Conservation (phyloP, 2,888 invertebrate genomes). For the Invenusta paracnida region DNA sequence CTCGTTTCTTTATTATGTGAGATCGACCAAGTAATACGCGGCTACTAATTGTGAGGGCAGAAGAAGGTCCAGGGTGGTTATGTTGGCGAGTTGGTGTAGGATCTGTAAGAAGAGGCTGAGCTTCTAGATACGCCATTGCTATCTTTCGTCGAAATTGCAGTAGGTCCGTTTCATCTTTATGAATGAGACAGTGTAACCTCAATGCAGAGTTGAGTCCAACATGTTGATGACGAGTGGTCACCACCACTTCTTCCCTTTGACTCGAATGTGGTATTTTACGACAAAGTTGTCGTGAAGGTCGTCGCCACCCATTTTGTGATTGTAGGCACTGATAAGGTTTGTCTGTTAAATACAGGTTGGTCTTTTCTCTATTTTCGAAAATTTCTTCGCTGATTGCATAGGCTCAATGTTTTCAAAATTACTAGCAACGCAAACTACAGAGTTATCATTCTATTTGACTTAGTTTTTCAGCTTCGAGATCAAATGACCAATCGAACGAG, state of each 20-base stretch:
- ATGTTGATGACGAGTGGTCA: not conserved
- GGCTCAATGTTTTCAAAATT: slow-evolving; percentile 26
- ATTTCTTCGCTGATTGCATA: slow-evolving; percentile 3
- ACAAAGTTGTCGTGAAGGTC: slow-evolving; percentile 29
- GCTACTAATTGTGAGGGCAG: slow-evolving; percentile 17
- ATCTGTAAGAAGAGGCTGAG: slow-evolving; percentile 18
- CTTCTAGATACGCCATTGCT: slow-evolving; percentile 18
- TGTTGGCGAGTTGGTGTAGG: slow-evolving; percentile 13
- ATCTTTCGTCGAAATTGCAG: slow-evolving; percentile 6
- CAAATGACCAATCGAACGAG: not conserved
- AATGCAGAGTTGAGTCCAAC: not conserved
- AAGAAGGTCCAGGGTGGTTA: slow-evolving; percentile 26
- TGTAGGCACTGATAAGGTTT: slow-evolving; percentile 32
- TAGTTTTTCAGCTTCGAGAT: slow-evolving; percentile 25
- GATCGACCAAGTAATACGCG: slow-evolving; percentile 1
- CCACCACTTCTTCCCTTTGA: slow-evolving; percentile 29
- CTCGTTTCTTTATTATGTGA: slow-evolving; percentile 16
- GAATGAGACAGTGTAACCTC: slow-evolving; percentile 3
- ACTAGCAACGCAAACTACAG: slow-evolving; percentile 7
- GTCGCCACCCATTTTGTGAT: slow-evolving; percentile 34
- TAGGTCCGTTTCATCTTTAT: not conserved
- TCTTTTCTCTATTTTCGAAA: slow-evolving; percentile 28
- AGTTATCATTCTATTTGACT: slow-evolving; percentile 35
- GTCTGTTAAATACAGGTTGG: not conserved
- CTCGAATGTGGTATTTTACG: slow-evolving; percentile 2